Evolutionary conservation across 2,888 invertebrate species (phyloP), one percentile per base, ranked within the genome.

Genomic region (Apamea monoglypha): DNA sequence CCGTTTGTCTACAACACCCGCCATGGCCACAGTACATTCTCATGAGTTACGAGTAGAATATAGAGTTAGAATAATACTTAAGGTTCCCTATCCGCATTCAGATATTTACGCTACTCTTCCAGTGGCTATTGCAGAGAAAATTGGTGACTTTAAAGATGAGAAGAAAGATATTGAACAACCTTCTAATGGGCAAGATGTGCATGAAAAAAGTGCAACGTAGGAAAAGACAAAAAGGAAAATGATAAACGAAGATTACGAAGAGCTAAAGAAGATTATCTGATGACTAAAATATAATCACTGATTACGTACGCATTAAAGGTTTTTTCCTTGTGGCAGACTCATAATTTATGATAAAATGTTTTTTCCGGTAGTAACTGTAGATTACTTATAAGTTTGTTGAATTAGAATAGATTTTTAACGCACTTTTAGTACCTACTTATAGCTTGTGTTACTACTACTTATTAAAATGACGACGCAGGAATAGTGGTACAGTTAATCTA

Each of bases 111-210:
- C 2, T 14, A 3, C 0, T 1, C 47, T 76, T 12, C 47, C 32
- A 36, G 14, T 76, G 2, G 61, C 25, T 36, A 72, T 76, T 14
- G 72, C 72, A 21, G n/a, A 72, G 47, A 72, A 76, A 61, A 71
- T 1, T 14, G 14, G 47, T 21, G 18, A 44, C 12, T n/a, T 18
- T 32, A 8, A 70, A n/a, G 59, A n/a, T n/a, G 29, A 56, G 4
- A 44, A 44, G 12, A 18, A n/a, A 44, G 0, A 18, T 68, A 44
- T 10, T 44, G 18, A n/a, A n/a, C 18, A 67, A 44, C 40, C 10
- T 67, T 67, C 67, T 4, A 12, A 18, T n/a, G n/a, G 18, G 44
- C 10, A 67, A 67, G 18, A 18, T 44, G 10, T 67, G 18, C 18
- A n/a, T n/a, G 25, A 56, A n/a, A 40, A 67, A 44, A 67, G 18